Conservation (phyloP, 2,113 vertebrate genomes). For the Mobula birostris region DNA sequence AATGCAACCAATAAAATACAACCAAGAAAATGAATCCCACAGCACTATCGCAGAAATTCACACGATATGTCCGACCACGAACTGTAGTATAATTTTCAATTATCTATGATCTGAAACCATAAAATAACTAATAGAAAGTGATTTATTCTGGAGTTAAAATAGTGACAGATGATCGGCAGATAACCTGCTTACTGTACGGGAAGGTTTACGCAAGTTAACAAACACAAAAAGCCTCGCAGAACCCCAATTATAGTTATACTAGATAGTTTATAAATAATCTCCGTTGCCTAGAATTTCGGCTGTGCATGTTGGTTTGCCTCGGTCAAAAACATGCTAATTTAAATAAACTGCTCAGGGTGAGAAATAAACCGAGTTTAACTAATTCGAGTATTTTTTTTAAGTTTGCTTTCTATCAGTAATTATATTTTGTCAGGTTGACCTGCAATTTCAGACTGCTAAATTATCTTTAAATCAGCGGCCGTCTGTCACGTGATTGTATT, state of each 20-base stretch:
- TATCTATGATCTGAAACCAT: neutral
- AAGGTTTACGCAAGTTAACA: neutral
- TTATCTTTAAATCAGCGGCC: constrained; percentile 40
- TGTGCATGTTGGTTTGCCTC: neutral
- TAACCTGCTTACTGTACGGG: neutral
- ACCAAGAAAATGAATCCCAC: neutral
- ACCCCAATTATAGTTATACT: neutral
- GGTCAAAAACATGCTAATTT: constrained; percentile 11
- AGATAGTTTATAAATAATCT: constrained; percentile 35
- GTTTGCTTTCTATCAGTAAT: constrained; percentile 33
- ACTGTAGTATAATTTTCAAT: neutral
- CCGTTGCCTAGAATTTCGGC: constrained; percentile 10
- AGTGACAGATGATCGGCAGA: neutral
- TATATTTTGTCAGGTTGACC: constrained; percentile 47
- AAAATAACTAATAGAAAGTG: neutral
- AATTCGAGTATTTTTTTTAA: constrained; percentile 38
- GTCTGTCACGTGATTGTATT: constrained; percentile 68
- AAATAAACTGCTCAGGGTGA: constrained; percentile 42
- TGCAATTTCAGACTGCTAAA: constrained; percentile 53
- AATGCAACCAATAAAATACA: neutral
- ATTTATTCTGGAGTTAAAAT: neutral
- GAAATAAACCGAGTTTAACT: constrained; percentile 62
- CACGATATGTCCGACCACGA: neutral
- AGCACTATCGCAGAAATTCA: neutral
- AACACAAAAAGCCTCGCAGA: constrained; percentile 5